Evolutionary conservation across 1,140 invertebrate species (phyloP).

Genomic region (Tetramorium parvispinum): DNA sequence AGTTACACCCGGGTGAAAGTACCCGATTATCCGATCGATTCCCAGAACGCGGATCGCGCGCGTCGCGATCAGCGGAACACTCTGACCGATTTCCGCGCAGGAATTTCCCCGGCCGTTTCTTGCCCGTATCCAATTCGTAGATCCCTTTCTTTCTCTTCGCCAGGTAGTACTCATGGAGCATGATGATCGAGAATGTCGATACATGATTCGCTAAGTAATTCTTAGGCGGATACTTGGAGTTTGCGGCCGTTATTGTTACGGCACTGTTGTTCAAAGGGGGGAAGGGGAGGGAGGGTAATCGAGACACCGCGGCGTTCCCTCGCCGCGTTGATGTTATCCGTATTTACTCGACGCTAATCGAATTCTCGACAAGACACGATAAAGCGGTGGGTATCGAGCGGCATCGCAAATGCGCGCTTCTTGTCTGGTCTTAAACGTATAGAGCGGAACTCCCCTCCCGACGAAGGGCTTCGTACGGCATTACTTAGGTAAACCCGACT

Average conservation of each 20-base stretch:
- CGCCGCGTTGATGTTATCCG: slow-evolving; percentile 27
- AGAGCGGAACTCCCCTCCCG: slow-evolving; percentile 36
- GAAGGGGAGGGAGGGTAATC: slow-evolving; percentile 3
- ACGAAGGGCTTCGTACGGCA: slow-evolving; percentile 77
- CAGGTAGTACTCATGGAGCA: not conserved
- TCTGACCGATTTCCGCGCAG: slow-evolving; percentile 17
- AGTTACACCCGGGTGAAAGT: slow-evolving; percentile 32
- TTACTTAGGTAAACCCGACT: slow-evolving; percentile 77
- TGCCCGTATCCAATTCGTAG: not conserved
- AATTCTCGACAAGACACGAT: slow-evolving; percentile 61
- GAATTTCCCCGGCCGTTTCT: not conserved
- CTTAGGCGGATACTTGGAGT: not conserved
- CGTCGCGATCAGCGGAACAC: slow-evolving; percentile 5
- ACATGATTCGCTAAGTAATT: slow-evolving; percentile 23
- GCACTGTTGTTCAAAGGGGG: not conserved
- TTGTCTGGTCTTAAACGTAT: slow-evolving; percentile 66
- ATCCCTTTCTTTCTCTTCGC: not conserved
- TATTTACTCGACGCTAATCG: slow-evolving; percentile 60
- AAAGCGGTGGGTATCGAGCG: slow-evolving; percentile 53
- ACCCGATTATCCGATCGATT: slow-evolving; percentile 10
- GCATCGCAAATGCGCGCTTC: slow-evolving; percentile 63
- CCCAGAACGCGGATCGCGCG: not conserved
- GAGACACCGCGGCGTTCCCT: slow-evolving; percentile 3
- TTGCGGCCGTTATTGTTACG: not conserved
- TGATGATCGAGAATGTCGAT: not conserved